phyloP scores from a whole-genome alignment of 2,113 vertebrate genomes.

The Lathamus discolor region DNA sequence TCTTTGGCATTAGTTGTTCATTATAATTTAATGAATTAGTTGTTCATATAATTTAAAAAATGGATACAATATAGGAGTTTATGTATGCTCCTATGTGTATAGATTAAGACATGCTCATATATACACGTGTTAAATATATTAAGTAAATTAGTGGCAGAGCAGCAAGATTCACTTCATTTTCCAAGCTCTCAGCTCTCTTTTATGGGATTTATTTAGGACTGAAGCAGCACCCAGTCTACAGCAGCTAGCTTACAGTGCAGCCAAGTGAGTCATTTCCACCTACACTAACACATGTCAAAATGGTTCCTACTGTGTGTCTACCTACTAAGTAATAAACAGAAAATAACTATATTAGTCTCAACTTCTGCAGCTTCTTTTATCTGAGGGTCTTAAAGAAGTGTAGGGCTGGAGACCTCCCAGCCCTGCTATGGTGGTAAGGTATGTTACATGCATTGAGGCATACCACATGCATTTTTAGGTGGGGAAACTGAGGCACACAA shows the following conservation, averaged over 20 bases:
- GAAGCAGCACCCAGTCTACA: conserved; percentile 38
- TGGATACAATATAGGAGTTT: neutral
- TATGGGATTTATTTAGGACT: conserved; percentile 42
- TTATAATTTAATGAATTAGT: neutral
- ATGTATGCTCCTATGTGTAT: neutral
- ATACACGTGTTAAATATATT: neutral
- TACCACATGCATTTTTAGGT: neutral
- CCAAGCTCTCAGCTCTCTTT: neutral
- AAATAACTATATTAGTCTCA: neutral
- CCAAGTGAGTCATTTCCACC: conserved; percentile 68
- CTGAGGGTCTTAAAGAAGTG: neutral
- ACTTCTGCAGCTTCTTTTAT: conserved; percentile 12
- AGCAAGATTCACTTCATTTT: neutral
- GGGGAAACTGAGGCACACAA: neutral
- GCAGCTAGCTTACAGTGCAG: conserved; percentile 56
- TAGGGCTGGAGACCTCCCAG: neutral
- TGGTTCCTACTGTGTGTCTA: conserved; percentile 51
- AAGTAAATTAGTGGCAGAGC: neutral
- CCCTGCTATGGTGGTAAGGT: neutral
- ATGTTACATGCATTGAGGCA: neutral
- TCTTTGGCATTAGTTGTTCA: neutral
- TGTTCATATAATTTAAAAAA: neutral
- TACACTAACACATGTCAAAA: conserved; percentile 66
- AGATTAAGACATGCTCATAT: neutral
- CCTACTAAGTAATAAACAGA: conserved; percentile 46